Evolutionary conservation across 2,113 vertebrate genomes (phyloP), one percentile per base, ranked within the genome.

Genomic region (Potamarius usumacintae): DNA sequence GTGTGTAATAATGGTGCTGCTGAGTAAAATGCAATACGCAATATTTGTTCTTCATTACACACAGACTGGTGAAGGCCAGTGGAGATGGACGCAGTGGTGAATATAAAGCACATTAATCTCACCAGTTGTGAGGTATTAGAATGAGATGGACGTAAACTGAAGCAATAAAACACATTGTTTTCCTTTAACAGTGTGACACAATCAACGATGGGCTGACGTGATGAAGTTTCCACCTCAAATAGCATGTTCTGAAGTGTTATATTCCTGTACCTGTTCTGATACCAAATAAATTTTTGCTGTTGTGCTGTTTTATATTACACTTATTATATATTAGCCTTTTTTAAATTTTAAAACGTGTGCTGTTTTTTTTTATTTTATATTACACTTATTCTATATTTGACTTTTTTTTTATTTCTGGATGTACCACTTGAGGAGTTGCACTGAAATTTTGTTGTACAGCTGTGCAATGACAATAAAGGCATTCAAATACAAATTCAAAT

Each of bases 1-100:
- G 7, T 27, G 5, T 52, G 42, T 71, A 30, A 27, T 25, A 15
- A 1, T 69, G 22, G 22, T 53, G 10, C 20, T 50, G 12, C 63
- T 25, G 14, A 18, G 0, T 2, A 25, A 14, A 4, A 76, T 60
- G 12, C 42, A 86, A 57, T 34, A 30, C 53, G 18, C 67, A 30
- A n/a, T 52, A 82, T 79, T 86, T 79, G 53, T 86, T 86, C 62
- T 81, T 48, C 4, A 76, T 86, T 86, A 85, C 65, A 27, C 52
- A 79, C n/a, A 88, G 62, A n/a, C 27, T 55, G 30, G 58, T 69
- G 67, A 69, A 77, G 12, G 67, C 11, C 8, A 50, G 79, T 48
- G 15, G 69, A 57, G 10, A 62, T 30, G 48, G 67, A 30, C 7
- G 42, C 78, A 50, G 60, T 8, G 63, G 27, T 60, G 58, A 85